phyloP scores from a whole-genome alignment of 2,888 invertebrate species.

The Drosophila testacea region DNA sequence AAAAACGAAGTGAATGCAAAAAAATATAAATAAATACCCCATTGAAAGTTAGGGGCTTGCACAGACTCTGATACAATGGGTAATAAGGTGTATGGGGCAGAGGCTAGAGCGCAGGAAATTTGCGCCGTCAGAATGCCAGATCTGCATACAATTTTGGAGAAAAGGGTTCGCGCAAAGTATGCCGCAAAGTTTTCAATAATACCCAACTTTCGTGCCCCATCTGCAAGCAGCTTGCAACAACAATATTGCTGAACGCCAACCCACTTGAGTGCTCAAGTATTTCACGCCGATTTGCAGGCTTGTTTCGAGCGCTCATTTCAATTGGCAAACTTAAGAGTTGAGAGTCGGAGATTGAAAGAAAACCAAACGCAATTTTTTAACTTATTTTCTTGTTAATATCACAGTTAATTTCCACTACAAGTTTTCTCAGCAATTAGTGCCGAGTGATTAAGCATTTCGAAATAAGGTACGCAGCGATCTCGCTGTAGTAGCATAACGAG shows the following conservation, averaged over 20 bases:
- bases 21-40: conserved; percentile 60
- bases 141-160: conserved; percentile 62
- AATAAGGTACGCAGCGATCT: conserved; percentile 10
- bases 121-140: conserved; percentile 45
- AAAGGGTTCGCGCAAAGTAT: conserved; percentile 52
- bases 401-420: conserved; percentile 53
- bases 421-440: conserved; percentile 49
- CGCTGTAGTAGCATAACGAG: conserved; percentile 32
- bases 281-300: conserved; percentile 74
- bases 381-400: conserved; percentile 51
- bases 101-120: conserved; percentile 58
- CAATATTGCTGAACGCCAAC: conserved; percentile 60
- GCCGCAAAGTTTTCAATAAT: conserved; percentile 65
- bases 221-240: conserved; percentile 2
- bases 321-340: conserved; percentile 36
- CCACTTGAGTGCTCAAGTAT: conserved; percentile 79
- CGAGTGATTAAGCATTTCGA: conserved; percentile 70
- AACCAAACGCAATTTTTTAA: conserved; percentile 27
- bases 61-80: conserved; percentile 49
- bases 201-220: conserved; percentile 12
- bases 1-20: conserved; percentile 10
- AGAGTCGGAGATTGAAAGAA: conserved; percentile 2
- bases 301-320: conserved; percentile 55
- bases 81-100: conserved; percentile 42
- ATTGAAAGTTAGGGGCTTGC: conserved; percentile 43